Evolutionary conservation across 2,113 vertebrate genomes (phyloP).

Genomic region (Myrmecophaga tridactyla): DNA sequence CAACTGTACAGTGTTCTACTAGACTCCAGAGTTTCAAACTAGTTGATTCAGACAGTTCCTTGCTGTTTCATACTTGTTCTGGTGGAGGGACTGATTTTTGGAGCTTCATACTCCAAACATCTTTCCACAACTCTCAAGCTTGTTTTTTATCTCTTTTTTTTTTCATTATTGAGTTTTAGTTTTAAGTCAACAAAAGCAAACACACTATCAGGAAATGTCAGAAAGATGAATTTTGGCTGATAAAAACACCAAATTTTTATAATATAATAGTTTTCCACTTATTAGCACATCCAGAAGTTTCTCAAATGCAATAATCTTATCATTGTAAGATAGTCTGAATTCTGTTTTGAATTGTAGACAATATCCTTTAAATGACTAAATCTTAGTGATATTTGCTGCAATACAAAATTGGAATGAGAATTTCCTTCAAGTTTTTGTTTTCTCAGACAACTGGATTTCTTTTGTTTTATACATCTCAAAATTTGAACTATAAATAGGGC

Average conservation of each 20-base stretch:
- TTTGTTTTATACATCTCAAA: slow-evolving; percentile 71
- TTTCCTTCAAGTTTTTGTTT: slow-evolving; percentile 15
- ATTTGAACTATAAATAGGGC: slow-evolving; percentile 62
- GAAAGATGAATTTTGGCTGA: slow-evolving; percentile 11
- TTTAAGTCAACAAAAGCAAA: slow-evolving; percentile 55
- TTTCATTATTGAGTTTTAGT: slow-evolving; percentile 42
- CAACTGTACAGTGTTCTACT: too few relatives aligned
- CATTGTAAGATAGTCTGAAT: not conserved
- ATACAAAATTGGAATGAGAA: slow-evolving; percentile 23
- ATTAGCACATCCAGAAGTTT: slow-evolving; percentile 53
- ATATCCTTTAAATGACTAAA: slow-evolving; percentile 47
- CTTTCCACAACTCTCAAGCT: too few relatives aligned
- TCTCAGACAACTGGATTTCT: slow-evolving; percentile 55
- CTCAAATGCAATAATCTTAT: slow-evolving; percentile 33
- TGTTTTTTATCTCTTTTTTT: slow-evolving; percentile 20
- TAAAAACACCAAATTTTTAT: slow-evolving; percentile 61
- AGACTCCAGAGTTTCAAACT: too few relatives aligned
- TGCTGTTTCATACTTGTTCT: too few relatives aligned
- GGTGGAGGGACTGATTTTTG: too few relatives aligned
- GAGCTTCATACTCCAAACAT: too few relatives aligned
- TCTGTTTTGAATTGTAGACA: slow-evolving; percentile 50
- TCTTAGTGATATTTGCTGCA: slow-evolving; percentile 36
- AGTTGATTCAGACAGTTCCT: too few relatives aligned
- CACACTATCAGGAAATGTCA: slow-evolving; percentile 28
- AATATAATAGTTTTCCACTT: slow-evolving; percentile 65